A percentile compares a stretch with the other conserved stretches of the same genome.
Evolutionary conservation across 2,113 vertebrate species (phyloP).

Genomic region (Platanista minor): DNA sequence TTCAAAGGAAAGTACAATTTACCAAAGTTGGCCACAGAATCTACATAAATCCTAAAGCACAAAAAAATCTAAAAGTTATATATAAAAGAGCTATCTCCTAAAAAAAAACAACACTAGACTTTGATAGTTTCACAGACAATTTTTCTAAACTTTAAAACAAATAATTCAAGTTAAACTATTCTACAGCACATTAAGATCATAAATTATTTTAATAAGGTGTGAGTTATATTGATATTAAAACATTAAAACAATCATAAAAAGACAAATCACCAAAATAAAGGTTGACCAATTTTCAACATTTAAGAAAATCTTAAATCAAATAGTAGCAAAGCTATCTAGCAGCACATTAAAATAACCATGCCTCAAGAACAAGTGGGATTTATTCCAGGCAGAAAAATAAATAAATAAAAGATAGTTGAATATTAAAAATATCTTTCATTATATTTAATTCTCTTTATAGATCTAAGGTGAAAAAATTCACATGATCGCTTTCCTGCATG

Average conservation of each 20-base stretch:
- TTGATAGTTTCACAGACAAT: background rate
- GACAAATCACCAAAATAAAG: background rate
- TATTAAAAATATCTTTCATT: background rate
- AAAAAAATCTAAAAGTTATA: background rate
- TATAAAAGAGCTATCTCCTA: background rate
- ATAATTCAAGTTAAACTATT: background rate
- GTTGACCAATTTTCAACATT: background rate
- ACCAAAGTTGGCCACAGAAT: background rate
- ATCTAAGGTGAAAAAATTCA: background rate
- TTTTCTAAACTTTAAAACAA: background rate
- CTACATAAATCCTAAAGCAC: background rate
- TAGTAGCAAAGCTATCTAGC: background rate
- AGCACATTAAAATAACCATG: background rate
- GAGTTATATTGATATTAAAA: background rate
- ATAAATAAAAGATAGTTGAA: background rate
- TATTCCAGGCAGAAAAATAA: background rate
- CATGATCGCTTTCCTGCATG: background rate
- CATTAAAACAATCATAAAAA: background rate
- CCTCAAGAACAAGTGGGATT: background rate
- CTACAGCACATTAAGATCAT: background rate
- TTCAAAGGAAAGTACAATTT: background rate
- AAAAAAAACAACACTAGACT: background rate
- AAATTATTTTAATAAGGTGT: background rate
- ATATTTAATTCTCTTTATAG: background rate
- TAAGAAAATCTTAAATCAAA: background rate